Conservation (phyloP, 2,888 invertebrate genomes). For the Tricholauxania praeusta region DNA sequence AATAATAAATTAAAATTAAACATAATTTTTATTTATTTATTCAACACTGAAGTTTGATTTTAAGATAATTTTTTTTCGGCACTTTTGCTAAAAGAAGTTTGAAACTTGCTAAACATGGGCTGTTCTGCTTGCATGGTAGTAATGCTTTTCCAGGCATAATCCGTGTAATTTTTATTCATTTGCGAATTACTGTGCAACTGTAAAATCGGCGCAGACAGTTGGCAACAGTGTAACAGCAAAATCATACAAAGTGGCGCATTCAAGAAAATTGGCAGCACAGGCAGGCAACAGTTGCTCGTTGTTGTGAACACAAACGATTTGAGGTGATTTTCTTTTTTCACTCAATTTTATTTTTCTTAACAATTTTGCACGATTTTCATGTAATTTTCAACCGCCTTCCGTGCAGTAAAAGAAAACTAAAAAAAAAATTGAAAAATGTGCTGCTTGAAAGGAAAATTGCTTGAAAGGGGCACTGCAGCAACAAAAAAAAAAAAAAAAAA, state of each 20-base stretch:
- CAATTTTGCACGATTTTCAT: constrained; percentile 63
- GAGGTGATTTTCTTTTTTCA: constrained; percentile 1
- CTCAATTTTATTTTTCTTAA: background rate
- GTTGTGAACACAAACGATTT: constrained; percentile 8
- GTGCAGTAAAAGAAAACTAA: background rate
- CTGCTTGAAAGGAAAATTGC: constrained; percentile 16
- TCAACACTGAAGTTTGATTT: too few species aligned
- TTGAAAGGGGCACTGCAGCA: background rate
- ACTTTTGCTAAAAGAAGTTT: too few species aligned
- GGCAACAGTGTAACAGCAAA: background rate
- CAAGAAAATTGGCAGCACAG: constrained; percentile 15
- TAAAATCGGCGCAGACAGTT: too few species aligned
- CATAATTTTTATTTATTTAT: too few species aligned
- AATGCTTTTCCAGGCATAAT: too few species aligned
- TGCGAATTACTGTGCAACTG: background rate
- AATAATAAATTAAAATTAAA: too few species aligned
- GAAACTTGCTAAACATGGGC: too few species aligned
- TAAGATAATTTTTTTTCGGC: too few species aligned
- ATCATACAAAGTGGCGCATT: constrained; percentile 25
- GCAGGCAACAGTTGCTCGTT: background rate
- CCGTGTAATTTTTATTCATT: too few species aligned
- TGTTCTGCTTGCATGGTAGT: too few species aligned
- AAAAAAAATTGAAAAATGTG: background rate
- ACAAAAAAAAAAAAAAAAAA: background rate
- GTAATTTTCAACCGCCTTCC: constrained; percentile 55